phyloP scores from a whole-genome alignment of 2,797 vertebrate genomes.

The Parauchenoglanis punctatus region DNA sequence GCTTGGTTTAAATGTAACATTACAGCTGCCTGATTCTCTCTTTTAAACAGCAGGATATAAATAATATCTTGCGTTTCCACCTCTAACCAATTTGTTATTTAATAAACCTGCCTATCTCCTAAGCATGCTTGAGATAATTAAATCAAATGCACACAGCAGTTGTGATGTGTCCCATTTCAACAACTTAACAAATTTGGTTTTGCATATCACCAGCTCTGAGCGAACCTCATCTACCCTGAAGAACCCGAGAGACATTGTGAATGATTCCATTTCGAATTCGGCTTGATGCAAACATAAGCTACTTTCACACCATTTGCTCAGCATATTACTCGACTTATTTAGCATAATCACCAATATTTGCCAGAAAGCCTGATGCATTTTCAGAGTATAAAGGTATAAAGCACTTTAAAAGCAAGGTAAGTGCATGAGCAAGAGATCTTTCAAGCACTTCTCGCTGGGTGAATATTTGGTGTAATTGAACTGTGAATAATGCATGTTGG shows the following conservation, averaged over 20 bases:
- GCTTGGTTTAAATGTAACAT: slow-evolving; percentile 13
- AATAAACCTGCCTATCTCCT: slow-evolving; percentile 3
- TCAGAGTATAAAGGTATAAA: slow-evolving; percentile 4
- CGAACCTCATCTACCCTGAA: slow-evolving; percentile 18
- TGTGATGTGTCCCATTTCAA: not conserved
- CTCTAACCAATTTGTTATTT: slow-evolving; percentile 10
- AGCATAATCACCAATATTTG: slow-evolving; percentile 30
- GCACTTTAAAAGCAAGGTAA: slow-evolving; percentile 29
- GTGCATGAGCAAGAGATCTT: slow-evolving; percentile 21
- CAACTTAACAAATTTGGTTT: slow-evolving; percentile 28
- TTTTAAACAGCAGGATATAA: slow-evolving; percentile 5
- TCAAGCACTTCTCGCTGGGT: slow-evolving; percentile 7
- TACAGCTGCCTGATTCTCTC: slow-evolving; percentile 15
- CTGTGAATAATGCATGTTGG: slow-evolving; percentile 6
- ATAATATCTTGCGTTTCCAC: slow-evolving; percentile 26
- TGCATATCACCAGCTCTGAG: slow-evolving; percentile 28
- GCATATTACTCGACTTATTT: slow-evolving; percentile 23
- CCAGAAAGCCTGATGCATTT: slow-evolving; percentile 23
- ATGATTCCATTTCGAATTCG: slow-evolving; percentile 30
- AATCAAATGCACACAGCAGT: slow-evolving; percentile 15
- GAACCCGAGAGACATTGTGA: slow-evolving; percentile 36
- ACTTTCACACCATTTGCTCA: slow-evolving; percentile 37
- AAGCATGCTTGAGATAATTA: slow-evolving; percentile 12
- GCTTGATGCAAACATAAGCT: slow-evolving; percentile 4
- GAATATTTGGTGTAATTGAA: slow-evolving; percentile 41